A percentile compares a stretch with the other conserved stretches of the same genome.
Evolutionary conservation across 1,140 invertebrate genomes (phyloP).

Genomic region (Hylyphantes graminicola): DNA sequence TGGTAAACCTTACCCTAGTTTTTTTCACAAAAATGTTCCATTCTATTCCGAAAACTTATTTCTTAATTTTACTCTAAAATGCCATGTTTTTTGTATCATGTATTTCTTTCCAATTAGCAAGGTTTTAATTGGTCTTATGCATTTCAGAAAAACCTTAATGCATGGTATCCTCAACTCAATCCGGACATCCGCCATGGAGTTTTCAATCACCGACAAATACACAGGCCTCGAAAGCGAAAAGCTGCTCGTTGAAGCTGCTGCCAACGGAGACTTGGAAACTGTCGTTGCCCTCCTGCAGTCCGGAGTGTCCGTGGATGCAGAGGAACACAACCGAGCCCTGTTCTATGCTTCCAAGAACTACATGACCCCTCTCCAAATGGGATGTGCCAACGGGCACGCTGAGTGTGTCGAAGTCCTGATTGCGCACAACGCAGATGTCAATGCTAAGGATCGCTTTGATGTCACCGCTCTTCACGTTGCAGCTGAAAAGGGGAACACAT

Average conservation of each 20-base stretch:
- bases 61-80: too few species aligned
- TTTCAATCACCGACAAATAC: too few species aligned
- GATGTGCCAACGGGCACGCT: conserved; percentile 65
- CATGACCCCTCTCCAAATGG: conserved; percentile 67
- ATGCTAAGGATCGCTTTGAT: conserved; percentile 67
- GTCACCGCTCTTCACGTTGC: conserved; percentile 68
- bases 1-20: too few species aligned
- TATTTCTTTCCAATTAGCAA: too few species aligned
- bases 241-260: conserved; percentile 39
- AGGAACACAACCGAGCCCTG: conserved; percentile 65
- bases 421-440: conserved; percentile 64
- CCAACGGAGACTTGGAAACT: conserved; percentile 24
- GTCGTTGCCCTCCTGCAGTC: conserved; percentile 58
- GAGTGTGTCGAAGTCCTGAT: conserved; percentile 65
- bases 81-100: too few species aligned
- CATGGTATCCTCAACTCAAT: too few species aligned
- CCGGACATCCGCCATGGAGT: too few species aligned
- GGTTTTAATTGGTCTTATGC: too few species aligned
- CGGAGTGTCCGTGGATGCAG: conserved; percentile 65
- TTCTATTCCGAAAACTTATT: too few species aligned
- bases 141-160: too few species aligned
- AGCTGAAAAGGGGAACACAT: conserved; percentile 65
- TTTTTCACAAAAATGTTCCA: too few species aligned
- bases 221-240: conserved; percentile 4
- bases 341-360: conserved; percentile 68